A percentile compares a stretch with the other conserved stretches of the same genome.
Conservation (phyloP, 2,113 vertebrate species). For the Cavia aperea region DNA sequence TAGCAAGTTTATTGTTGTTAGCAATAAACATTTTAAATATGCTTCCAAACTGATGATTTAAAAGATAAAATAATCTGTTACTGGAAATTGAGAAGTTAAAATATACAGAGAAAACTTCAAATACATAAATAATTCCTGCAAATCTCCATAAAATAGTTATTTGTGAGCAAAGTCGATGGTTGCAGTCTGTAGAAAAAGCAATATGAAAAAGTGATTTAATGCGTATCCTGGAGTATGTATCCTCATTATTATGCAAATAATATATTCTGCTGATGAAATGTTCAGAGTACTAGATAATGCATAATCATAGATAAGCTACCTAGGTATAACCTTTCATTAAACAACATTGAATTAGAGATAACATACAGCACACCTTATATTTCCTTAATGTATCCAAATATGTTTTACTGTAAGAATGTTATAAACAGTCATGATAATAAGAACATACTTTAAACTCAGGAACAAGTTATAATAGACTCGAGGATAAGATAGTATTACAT, state of each 20-base stretch:
- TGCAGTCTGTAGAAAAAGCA: slow-evolving; percentile 4
- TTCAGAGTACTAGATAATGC: slow-evolving; percentile 25
- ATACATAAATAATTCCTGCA: slow-evolving; percentile 34
- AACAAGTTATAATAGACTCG: slow-evolving; percentile 21
- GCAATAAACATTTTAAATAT: neutral
- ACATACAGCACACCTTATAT: neutral
- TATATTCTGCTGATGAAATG: slow-evolving; percentile 16
- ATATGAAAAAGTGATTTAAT: neutral
- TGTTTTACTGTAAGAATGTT: slow-evolving; percentile 22
- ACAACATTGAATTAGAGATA: neutral
- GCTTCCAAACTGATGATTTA: neutral
- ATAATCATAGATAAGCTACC: slow-evolving; percentile 32
- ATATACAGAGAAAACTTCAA: neutral
- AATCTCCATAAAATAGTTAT: neutral
- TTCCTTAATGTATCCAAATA: slow-evolving; percentile 19
- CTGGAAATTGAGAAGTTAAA: neutral
- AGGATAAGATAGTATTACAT: neutral
- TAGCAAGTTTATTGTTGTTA: neutral
- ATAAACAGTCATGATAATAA: slow-evolving; percentile 15
- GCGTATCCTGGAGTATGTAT: neutral
- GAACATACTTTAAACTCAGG: slow-evolving; percentile 21
- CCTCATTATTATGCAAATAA: slow-evolving; percentile 54
- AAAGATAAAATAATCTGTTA: slow-evolving; percentile 25
- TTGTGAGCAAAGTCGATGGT: neutral
- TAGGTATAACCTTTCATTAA: slow-evolving; percentile 33